Evolutionary conservation across 2,888 invertebrate genomes (phyloP).

Genomic region (Leucophenga montana): DNA sequence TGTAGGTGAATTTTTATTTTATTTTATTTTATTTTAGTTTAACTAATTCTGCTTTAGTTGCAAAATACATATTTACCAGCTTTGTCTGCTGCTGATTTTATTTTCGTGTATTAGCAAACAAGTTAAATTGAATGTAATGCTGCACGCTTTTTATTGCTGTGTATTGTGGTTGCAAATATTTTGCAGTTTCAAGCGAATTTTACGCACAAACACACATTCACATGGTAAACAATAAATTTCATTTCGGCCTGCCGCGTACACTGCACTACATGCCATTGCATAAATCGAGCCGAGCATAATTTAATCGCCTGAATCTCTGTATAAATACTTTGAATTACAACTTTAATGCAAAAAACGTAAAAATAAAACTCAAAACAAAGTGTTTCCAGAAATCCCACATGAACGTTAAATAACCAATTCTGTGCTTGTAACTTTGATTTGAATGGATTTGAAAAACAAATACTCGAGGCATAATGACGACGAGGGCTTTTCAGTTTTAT

Average conservation of each 20-base stretch:
- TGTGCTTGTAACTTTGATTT: constrained; percentile 15
- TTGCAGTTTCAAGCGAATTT: constrained; percentile 18
- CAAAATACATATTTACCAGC: neutral
- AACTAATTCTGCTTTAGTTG: constrained; percentile 12
- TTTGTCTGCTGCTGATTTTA: neutral
- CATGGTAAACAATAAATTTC: constrained; percentile 36
- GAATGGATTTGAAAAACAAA: constrained; percentile 11
- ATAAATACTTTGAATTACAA: constrained; percentile 6
- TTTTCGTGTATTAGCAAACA: constrained; percentile 7
- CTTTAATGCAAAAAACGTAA: no score
- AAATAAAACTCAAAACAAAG: no score
- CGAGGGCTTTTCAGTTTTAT: constrained; percentile 10
- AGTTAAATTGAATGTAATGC: constrained; percentile 8
- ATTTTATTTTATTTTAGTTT: neutral
- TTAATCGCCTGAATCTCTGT: constrained; percentile 30
- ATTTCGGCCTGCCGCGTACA: constrained; percentile 10
- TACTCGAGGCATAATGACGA: neutral
- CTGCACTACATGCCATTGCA: constrained; percentile 55
- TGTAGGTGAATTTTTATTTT: neutral
- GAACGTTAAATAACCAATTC: constrained; percentile 9
- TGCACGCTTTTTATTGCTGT: neutral
- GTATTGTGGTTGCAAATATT: neutral
- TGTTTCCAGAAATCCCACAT: neutral
- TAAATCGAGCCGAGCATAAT: constrained; percentile 58
- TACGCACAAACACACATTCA: constrained; percentile 40